Evolutionary conservation across 2,797 vertebrate genomes (phyloP), one percentile per base, ranked within the genome.

Genomic region (Bucorvus abyssinicus): DNA sequence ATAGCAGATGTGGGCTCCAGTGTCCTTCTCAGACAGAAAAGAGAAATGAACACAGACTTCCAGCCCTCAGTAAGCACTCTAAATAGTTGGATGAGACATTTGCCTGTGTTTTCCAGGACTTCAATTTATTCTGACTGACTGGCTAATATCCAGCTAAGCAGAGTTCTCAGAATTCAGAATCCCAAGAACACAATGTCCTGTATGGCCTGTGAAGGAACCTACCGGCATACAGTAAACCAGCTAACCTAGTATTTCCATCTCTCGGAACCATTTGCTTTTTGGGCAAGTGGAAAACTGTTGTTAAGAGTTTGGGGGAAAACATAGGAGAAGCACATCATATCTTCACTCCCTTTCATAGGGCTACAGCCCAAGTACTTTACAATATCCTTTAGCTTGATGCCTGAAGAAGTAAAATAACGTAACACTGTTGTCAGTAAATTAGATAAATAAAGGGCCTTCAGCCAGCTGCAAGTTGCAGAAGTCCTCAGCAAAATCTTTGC

Each of bases 401-500:
- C 57, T 95, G 71, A 91, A 83, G 77, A 91, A 79, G 29, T 57
- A 93, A 95, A 95, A 87, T 59, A 96, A 59, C 65, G 14, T 36
- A 87, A 81, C 40, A 70, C 34, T 69, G 9, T 73, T 94, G 83
- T 94, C 88, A 93, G 50, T 87, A 89, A 90, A 93, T 89, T 76
- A 95, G 55, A 89, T 64, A 94, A 95, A 92, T 95, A 95, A 57
- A n/a, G 92, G 74, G 36, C n/a, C 50, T 88, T 87, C 82, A 88
- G 83, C 93, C 94, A 90, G n/a, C 67, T 82, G 55, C 77, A 89
- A 76, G 57, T 68, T 86, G 61, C 76, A 93, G 94, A 93, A 94
- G 88, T 84, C 86, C 83, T 95, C 94, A 95, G 88, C 52, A 95
- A 95, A 86, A 90, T 86, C 85, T 87, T 76, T 90, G 92, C 93